Evolutionary conservation across 1,140 invertebrate genomes (phyloP), one percentile per base, ranked within the genome.

Genomic region (Listronotus oregonensis): DNA sequence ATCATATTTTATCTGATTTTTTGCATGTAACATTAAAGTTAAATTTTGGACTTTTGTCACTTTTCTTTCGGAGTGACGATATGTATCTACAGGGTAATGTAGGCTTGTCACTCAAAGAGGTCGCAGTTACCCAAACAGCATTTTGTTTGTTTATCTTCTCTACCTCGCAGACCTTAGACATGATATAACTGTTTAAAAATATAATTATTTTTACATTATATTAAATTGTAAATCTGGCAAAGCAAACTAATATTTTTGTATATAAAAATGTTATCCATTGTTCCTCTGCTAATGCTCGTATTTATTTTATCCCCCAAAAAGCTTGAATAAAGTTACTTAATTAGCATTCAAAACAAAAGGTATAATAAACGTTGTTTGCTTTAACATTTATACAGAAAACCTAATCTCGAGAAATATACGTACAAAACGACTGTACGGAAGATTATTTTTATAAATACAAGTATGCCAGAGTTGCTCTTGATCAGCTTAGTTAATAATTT

Each of bases 401-500:
- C 18, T 70, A 70, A 70, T 70, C 68, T 61, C 60, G 55, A 50
- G 56, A 66, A 70, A 64, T 67, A 70, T 66, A 66, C 64, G 64
- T 43, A 51, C 47, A 52, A 43, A 59, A 66, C 64, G 47, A 66
- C 55, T 60, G 37, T 58, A 52, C 44, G 55, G 47, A 66, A 66
- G 68, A 70, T 70, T 70, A 70, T 70, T 66, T 70, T 66, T 66
- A 66, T 70, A 66, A 55, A 66, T 49, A 56, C 64, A 70, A 67
- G 57, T 64, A 63, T 59, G 58, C 14, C 57, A 56, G 58, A 70
- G 60, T 64, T 67, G 64, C 63, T 66, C 58, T 66, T 70, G 68
- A 67, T 70, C 60, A 70, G 68, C 68, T 70, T 70, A 70, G 65
- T 70, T 70, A 73, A 73, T 70, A 66, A 66, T 73, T 73, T 64